These are phyloP conservation scores for Steromphala cineraria DNA, from an alignment of 2,888 invertebrate genomes.

Conservation along the genomic window DNA sequence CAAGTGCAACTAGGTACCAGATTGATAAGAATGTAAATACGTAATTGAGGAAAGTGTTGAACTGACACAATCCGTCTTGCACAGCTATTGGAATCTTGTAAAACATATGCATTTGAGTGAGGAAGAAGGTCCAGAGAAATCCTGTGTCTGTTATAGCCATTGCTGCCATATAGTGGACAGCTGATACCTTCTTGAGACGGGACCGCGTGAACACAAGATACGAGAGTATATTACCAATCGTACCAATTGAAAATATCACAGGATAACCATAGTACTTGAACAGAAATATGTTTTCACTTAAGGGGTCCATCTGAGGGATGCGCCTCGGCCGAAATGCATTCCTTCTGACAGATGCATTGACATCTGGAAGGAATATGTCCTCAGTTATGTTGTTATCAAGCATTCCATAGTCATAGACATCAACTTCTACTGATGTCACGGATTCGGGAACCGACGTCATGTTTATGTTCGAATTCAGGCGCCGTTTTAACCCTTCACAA, in stretches of 20 bases:
- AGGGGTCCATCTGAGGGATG: background rate
- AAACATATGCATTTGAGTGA: conserved; percentile 34
- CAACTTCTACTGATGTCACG: background rate
- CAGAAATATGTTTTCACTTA: background rate
- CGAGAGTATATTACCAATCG: conserved; percentile 85
- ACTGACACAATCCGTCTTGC: conserved; percentile 82
- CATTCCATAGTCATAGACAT: background rate
- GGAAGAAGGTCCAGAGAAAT: conserved; percentile 82
- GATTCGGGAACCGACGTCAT: background rate
- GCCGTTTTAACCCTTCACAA: too few relatives aligned
- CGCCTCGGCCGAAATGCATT: background rate
- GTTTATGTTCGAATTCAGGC: background rate
- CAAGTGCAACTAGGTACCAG: conserved; percentile 61
- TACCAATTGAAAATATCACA: conserved; percentile 82
- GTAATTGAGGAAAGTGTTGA: conserved; percentile 82
- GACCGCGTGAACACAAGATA: conserved; percentile 85
- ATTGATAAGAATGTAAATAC: conserved; percentile 60
- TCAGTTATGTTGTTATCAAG: background rate
- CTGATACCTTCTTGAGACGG: conserved; percentile 84
- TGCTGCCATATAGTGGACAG: conserved; percentile 86
- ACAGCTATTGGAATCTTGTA: conserved; percentile 39
- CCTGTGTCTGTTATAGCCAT: conserved; percentile 86
- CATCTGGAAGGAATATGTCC: background rate
- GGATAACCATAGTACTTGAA: conserved; percentile 81
- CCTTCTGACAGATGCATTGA: background rate